Evolutionary conservation across 2,797 vertebrate species (phyloP).

Genomic region (Etheostoma perlongum): DNA sequence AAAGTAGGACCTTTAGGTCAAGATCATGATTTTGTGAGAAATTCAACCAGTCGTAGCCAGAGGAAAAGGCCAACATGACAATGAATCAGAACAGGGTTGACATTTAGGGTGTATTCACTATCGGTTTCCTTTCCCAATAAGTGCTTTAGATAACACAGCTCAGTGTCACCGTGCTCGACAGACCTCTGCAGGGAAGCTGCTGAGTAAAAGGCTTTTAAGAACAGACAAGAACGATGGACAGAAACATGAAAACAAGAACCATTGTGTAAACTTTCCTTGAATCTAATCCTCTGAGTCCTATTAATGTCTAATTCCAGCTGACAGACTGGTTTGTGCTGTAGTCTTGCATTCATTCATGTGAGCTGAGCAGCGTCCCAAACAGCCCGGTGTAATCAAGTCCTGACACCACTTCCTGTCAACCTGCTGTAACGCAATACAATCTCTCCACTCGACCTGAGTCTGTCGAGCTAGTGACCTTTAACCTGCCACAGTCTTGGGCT

Average conservation of each 20-base stretch:
- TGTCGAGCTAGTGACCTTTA: slow-evolving; percentile 13
- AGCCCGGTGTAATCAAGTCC: slow-evolving; percentile 4
- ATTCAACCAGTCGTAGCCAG: background rate
- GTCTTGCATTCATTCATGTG: background rate
- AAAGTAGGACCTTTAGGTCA: background rate
- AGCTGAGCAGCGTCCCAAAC: slow-evolving; percentile 26
- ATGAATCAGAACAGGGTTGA: background rate
- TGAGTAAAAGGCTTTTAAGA: slow-evolving; percentile 1
- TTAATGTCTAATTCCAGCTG: slow-evolving; percentile 7
- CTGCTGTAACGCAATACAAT: background rate
- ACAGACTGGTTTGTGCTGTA: too few species aligned
- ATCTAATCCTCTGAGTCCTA: slow-evolving; percentile 26
- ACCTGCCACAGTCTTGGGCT: background rate
- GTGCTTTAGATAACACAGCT: background rate
- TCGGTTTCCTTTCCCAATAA: slow-evolving; percentile 32
- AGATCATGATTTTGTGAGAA: background rate
- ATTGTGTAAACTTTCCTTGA: background rate
- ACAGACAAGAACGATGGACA: background rate
- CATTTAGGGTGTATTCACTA: background rate
- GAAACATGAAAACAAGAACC: background rate
- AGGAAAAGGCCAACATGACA: background rate
- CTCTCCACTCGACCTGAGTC: background rate
- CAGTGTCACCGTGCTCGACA: background rate
- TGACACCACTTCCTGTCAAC: slow-evolving; percentile 9
- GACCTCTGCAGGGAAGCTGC: background rate